Percentiles rank a stretch among this genome's conserved stretches.
Conservation (phyloP, 2,888 invertebrate species). For the Tachina grossa region DNA sequence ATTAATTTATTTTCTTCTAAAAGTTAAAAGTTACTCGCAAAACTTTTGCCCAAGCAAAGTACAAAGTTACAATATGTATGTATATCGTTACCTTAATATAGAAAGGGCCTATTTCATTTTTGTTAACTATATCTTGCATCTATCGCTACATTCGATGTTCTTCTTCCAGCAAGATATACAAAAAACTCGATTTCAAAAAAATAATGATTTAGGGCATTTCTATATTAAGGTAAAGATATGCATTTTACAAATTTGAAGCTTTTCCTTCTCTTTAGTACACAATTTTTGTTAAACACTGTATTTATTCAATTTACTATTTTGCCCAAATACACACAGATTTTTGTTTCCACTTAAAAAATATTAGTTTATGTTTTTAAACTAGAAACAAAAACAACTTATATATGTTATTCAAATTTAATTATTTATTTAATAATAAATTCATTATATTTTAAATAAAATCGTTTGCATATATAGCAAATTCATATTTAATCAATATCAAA, state of each 20-base stretch:
- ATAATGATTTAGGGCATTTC: too few relatives aligned
- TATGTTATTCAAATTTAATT: conserved; percentile 11
- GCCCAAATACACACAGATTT: not conserved
- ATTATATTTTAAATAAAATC: conserved; percentile 6
- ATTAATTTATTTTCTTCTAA: conserved; percentile 8
- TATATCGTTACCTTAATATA: too few relatives aligned
- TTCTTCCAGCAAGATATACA: too few relatives aligned
- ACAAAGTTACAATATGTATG: not conserved
- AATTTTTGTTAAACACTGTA: conserved; percentile 39
- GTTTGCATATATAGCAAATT: not conserved
- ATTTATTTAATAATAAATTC: not conserved
- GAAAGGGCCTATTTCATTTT: too few relatives aligned
- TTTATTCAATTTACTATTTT: conserved; percentile 33
- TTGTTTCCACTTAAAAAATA: conserved; percentile 5
- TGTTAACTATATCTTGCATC: too few relatives aligned
- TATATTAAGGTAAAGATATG: not conserved
- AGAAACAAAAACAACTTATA: conserved; percentile 2
- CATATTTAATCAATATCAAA: conserved; percentile 25
- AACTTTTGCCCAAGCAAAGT: not conserved
- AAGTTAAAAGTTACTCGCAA: not conserved
- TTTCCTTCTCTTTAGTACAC: conserved; percentile 9
- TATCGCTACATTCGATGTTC: too few relatives aligned
- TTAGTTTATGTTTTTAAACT: conserved; percentile 10
- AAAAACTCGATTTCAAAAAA: too few relatives aligned
- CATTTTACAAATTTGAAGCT: conserved; percentile 13